Base-by-base conservation (phyloP, 2,888 invertebrate genomes). In the Brachylomia viminalis region DNA sequence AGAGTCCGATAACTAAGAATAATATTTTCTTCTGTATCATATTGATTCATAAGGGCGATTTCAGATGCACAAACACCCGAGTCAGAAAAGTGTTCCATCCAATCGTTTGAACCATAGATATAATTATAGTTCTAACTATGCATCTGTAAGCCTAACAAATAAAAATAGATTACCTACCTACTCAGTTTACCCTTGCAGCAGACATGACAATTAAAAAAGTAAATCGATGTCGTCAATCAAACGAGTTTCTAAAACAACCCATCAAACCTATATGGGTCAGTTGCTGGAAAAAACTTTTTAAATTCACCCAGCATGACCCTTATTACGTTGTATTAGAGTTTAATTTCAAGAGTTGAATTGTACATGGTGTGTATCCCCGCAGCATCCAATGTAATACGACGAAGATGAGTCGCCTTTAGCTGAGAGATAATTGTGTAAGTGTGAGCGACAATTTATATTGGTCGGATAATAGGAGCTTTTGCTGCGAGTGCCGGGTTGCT, bases 401-500 rank as follows among this genome's bases (percentile, higher is more conserved):
- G 49, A 88, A 91, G 84, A 84, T 82, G 72, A 74, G 86, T 86
- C 65, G 87, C 59, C 64, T 75, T 49, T 71, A 72, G 81, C 74
- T 71, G 52, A 62, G 74, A 79, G 80, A 86, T 83, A 82, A 85
- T 84, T 79, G 86, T 84, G 80, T 83, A 86, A 87, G 83, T 83
- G 78, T 47, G 72, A 73, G 81, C 74, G 88, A 85, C 92, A 85
- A 86, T 88, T 87, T 82, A 82, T 86, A 86, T 88, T 81, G 89
- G 92, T 86, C 80, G 92, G 90, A 74, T 92, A 89, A 89, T 88
- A 89, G 72, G 77, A 74, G 87, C 80, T 86, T 87, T 87, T 87
- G 85, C 84, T 81, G 61, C 71, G 79, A 79, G 70, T 47, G 70
- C 62, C 47, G 56, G n/a, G 89, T 89, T 91, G 87, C 84, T 42